Evolutionary conservation across 2,797 vertebrate genomes (phyloP), one percentile per base, ranked within the genome.

Genomic region (Sebastolobus alascanus): DNA sequence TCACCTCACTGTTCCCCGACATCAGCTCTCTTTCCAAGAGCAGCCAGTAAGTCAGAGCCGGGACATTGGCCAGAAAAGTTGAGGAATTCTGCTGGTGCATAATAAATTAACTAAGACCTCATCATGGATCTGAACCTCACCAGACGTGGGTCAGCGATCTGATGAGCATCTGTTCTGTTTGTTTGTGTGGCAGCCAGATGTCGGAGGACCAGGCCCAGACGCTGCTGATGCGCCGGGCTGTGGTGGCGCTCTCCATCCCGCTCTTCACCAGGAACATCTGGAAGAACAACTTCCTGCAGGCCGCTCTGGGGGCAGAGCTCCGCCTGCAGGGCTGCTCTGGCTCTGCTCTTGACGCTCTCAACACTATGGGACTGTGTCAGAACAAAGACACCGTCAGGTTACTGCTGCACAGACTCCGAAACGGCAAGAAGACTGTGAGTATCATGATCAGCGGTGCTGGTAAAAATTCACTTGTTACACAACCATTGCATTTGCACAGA

Each of bases 181-280:
- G 18, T 43, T 11, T 58, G 29, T 75, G 16, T 58, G 6, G 59
- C 81, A 94, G 92, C 33, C 77, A 86, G 81, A 40, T 94, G 87
- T 80, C 93, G 0, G 91, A 90, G 73, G 90, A 93, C 18, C 92
- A 93, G 82, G 93, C 93, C 13, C 81, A 90, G 73, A 84, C 54
- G 10, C 73, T 93, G 74, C 79, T 94, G 84, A 90, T 90, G 73
- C 90, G 93, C 22, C 86, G 93, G 4, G 59, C 86, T 0, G 87
- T 94, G 82, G 87, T 93, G 77, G 90, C 93, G 1, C 90, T 94
- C 31, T 90, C 93, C 64, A 72, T 94, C 65, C 93, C 93, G 2
- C 93, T 94, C 8, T 94, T 94, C 87, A 93, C 93, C 75, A 89
- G 93, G 58, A 94, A 94, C 87, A 93, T 92, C 79, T 94, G 92